A percentile compares a stretch with the other conserved stretches of the same genome.
Conservation (phyloP, 2,888 invertebrate genomes). For the Lagria hirta region DNA sequence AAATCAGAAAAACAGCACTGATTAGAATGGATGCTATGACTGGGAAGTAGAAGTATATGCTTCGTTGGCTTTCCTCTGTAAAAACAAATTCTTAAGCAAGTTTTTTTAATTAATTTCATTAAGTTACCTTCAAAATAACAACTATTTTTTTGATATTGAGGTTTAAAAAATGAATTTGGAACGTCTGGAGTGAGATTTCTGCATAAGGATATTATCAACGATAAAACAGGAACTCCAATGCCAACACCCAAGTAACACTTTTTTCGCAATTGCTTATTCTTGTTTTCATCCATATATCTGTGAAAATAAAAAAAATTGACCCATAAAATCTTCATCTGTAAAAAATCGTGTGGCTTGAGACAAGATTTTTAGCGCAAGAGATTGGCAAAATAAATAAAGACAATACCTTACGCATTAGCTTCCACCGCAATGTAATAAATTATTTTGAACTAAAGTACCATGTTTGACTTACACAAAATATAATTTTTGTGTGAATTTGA, state of each 20-base stretch:
- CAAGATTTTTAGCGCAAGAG: too few relatives aligned
- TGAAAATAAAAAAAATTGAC: too few relatives aligned
- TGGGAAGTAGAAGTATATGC: conserved; percentile 33
- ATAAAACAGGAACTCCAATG: conserved; percentile 33
- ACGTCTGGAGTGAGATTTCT: conserved; percentile 38
- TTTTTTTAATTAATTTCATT: too few relatives aligned
- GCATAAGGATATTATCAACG: conserved; percentile 35
- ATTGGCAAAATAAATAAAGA: too few relatives aligned
- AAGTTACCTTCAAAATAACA: conserved; percentile 44
- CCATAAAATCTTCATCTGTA: too few relatives aligned
- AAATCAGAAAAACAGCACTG: conserved; percentile 26
- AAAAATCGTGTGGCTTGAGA: too few relatives aligned
- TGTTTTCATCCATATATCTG: conserved; percentile 1
- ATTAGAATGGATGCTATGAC: conserved; percentile 33
- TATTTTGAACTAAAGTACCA: too few relatives aligned
- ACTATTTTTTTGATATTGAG: conserved; percentile 30
- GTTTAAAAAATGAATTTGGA: conserved; percentile 40
- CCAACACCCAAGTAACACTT: conserved; percentile 32
- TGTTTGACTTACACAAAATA: too few relatives aligned
- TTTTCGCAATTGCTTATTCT: conserved; percentile 5
- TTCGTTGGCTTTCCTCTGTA: conserved; percentile 27
- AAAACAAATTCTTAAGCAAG: too few relatives aligned
- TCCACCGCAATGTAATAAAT: too few relatives aligned
- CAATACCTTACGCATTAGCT: too few relatives aligned
- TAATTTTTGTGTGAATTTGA: too few relatives aligned